phyloP scores from a whole-genome alignment of 2,113 vertebrate genomes.

The Colistium nudipinnis region DNA sequence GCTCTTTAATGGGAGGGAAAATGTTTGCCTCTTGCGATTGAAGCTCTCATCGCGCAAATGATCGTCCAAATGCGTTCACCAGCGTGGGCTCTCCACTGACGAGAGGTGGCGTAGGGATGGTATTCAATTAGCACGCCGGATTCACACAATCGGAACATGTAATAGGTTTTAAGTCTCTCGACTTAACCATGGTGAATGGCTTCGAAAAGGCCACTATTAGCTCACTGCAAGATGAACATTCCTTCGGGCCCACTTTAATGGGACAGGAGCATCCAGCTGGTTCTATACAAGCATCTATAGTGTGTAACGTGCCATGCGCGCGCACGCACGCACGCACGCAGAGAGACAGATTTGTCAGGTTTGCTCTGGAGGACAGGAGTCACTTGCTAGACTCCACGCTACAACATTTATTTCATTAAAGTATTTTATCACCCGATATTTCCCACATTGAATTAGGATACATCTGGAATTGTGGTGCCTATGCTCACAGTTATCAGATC shows the following conservation, averaged over 20 bases:
- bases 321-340: background rate
- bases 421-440: too few species aligned
- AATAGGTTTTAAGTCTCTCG: conserved; percentile 65
- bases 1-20: conserved; percentile 81
- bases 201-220: conserved; percentile 44
- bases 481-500: conserved; percentile 2
- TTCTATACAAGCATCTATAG: background rate
- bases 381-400: background rate
- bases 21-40: conserved; percentile 81
- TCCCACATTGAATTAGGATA: background rate
- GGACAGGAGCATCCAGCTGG: background rate
- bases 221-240: conserved; percentile 1
- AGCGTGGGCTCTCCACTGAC: conserved; percentile 66
- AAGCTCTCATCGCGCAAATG: conserved; percentile 77
- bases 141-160: conserved; percentile 75
- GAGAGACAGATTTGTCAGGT: conserved; percentile 6
- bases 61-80: conserved; percentile 71
- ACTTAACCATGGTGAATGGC: conserved; percentile 31
- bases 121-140: conserved; percentile 76
- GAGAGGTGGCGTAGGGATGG: conserved; percentile 70
- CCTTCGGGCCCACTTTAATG: background rate
- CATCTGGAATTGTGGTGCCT: background rate
- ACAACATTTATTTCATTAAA: background rate
- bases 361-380: background rate
- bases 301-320: background rate